phyloP scores from a whole-genome alignment of 2,888 invertebrate species.

The Athalia cordata region DNA sequence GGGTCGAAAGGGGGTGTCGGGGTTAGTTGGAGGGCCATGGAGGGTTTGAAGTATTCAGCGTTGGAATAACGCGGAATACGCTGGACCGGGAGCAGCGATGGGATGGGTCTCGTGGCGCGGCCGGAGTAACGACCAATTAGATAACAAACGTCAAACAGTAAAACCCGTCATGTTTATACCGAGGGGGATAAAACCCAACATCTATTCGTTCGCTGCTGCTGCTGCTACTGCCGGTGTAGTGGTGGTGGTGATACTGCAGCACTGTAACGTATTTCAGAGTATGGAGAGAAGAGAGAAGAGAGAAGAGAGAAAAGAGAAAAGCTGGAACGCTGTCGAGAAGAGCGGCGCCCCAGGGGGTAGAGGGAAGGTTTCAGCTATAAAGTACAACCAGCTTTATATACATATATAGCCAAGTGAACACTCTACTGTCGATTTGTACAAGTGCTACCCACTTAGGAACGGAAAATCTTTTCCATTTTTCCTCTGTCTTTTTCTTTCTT shows the following conservation, averaged over 20 bases:
- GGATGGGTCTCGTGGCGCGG: slow-evolving; percentile 51
- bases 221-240: slow-evolving; percentile 15
- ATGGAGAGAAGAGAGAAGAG: slow-evolving; percentile 20
- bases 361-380: slow-evolving; percentile 26
- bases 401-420: slow-evolving; percentile 20
- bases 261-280: no score
- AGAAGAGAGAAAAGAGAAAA: not conserved
- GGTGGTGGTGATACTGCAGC: not conserved
- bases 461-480: slow-evolving; percentile 20
- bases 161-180: slow-evolving; percentile 68
- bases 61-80: slow-evolving; percentile 49
- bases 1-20: slow-evolving; percentile 10
- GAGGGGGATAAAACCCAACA: slow-evolving; percentile 63
- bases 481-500: slow-evolving; percentile 3
- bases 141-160: slow-evolving; percentile 70
- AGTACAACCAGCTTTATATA: slow-evolving; percentile 6
- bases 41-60: slow-evolving; percentile 30
- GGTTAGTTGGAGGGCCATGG: not conserved
- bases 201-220: slow-evolving; percentile 51
- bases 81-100: slow-evolving; percentile 18
- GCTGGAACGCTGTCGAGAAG: not conserved
- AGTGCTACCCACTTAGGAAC: slow-evolving; percentile 20
- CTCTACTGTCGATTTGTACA: slow-evolving; percentile 26
- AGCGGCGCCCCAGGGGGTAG: not conserved
- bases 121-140: slow-evolving; percentile 66